A percentile compares a stretch with the other conserved stretches of the same genome.
phyloP scores from a whole-genome alignment of 2,888 invertebrate genomes.

The Saturnia japonica region DNA sequence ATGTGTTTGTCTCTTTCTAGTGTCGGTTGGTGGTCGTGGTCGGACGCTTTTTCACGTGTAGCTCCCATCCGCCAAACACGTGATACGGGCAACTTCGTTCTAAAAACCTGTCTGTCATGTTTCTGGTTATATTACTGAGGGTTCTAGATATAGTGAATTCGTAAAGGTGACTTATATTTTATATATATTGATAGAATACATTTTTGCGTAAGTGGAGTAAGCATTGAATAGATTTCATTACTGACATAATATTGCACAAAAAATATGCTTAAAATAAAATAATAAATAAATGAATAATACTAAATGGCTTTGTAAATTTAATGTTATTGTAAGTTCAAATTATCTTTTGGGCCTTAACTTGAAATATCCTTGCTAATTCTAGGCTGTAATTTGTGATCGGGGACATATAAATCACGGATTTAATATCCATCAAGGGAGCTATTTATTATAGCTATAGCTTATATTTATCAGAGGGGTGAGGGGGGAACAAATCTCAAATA shows the following conservation, averaged over 20 bases:
- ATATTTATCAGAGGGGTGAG: too few species aligned
- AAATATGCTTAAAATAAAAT: background rate
- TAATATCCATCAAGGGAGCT: constrained; percentile 54
- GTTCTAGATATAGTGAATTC: background rate
- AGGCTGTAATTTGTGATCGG: constrained; percentile 41
- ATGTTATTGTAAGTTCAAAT: background rate
- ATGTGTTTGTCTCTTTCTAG: too few species aligned
- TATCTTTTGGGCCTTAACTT: constrained; percentile 15
- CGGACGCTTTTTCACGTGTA: too few species aligned
- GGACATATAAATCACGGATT: constrained; percentile 47
- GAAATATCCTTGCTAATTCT: constrained; percentile 38
- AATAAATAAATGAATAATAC: background rate
- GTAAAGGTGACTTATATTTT: too few species aligned
- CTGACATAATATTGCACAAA: background rate
- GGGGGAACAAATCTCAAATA: constrained; percentile 34
- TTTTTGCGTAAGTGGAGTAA: background rate
- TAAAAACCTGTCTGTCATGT: too few species aligned
- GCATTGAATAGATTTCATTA: background rate
- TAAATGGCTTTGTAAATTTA: constrained; percentile 1
- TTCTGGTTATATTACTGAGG: background rate
- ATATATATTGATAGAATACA: too few species aligned
- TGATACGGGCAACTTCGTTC: too few species aligned
- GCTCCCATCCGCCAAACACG: too few species aligned
- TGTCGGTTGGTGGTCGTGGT: too few species aligned
- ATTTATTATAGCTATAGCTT: too few species aligned